Evolutionary conservation across 2,888 invertebrate species (phyloP), one percentile per base, ranked within the genome.

Genomic region (Campoplex capitator): DNA sequence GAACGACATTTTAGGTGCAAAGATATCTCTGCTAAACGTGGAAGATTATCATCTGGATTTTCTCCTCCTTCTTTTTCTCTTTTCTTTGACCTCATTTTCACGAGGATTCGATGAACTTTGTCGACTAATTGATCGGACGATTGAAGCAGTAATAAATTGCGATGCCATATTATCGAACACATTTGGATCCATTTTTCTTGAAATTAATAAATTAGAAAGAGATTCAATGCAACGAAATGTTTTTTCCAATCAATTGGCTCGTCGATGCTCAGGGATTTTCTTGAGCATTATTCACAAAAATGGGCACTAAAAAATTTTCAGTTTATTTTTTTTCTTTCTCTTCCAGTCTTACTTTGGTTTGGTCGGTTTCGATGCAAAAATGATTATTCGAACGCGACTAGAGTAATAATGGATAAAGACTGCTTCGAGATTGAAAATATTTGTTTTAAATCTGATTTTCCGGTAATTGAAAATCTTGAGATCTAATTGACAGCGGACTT

Each of bases 21-120:
- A 56, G 13, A 73, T 78, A 78, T 76, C 48, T 76, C 48, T 48
- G 79, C 42, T 45, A 58, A 82, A 48, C 23, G 38, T 23, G 73
- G 62, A 51, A 80, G 65, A 80, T 80, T 51, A 38, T 48, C 71
- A 80, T 73, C 71, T 42, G 18, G 32, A 48, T 16, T 70, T 45
- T 3, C 45, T 70, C 70, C 23, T 42, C n/a, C 3, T 42, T 8
- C 7, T 32, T 18, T 28, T 28, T 32, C 7, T 18, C 71, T 32
- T 2, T 32, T 13, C 32, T 2, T 16, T 32, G 62, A 13, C 62
- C 16, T 32, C 62, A 6, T 62, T 62, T 16, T 45, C 45, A 13
- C 2, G 1, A 62, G 28, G 45, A 48, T 48, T 32, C 51, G 51
- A 71, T 32, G 32, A 8, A 18, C 32, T 48, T 42, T 70, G 23